Evolutionary conservation across 2,888 invertebrate genomes (phyloP).

Genomic region (Cephus rjabovi): DNA sequence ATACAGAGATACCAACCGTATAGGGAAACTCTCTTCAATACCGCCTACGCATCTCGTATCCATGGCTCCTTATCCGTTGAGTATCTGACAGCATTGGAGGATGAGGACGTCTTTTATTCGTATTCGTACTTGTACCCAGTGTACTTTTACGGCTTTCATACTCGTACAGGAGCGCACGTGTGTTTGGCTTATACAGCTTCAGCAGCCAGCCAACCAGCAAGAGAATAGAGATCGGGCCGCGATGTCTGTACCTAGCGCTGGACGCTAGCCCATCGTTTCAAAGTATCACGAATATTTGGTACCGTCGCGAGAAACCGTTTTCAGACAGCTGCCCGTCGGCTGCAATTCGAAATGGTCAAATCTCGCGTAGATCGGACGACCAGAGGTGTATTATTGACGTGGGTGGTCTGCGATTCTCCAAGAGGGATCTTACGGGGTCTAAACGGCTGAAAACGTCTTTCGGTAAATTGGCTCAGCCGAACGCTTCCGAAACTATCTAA

Average conservation of each 20-base stretch:
- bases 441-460: neutral
- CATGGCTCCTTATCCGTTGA: neutral
- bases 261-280: conserved; percentile 56
- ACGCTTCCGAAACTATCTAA: neutral
- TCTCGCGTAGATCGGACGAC: neutral
- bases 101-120: neutral
- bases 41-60: conserved; percentile 14
- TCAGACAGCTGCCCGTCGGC: neutral
- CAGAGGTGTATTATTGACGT: neutral
- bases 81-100: neutral
- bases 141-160: neutral
- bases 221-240: conserved; percentile 38
- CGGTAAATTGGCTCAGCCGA: neutral
- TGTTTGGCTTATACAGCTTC: neutral
- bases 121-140: neutral
- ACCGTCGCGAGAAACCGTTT: neutral
- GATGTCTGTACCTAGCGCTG: conserved; percentile 31
- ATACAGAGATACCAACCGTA: neutral
- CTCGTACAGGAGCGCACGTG: neutral
- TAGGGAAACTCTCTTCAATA: conserved; percentile 9
- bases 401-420: neutral
- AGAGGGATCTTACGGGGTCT: neutral
- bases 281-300: conserved; percentile 42
- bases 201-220: neutral
- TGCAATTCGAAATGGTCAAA: neutral